A percentile compares a stretch with the other conserved stretches of the same genome.
Conservation (phyloP, 2,113 vertebrate species). For the Rissa tridactyla region DNA sequence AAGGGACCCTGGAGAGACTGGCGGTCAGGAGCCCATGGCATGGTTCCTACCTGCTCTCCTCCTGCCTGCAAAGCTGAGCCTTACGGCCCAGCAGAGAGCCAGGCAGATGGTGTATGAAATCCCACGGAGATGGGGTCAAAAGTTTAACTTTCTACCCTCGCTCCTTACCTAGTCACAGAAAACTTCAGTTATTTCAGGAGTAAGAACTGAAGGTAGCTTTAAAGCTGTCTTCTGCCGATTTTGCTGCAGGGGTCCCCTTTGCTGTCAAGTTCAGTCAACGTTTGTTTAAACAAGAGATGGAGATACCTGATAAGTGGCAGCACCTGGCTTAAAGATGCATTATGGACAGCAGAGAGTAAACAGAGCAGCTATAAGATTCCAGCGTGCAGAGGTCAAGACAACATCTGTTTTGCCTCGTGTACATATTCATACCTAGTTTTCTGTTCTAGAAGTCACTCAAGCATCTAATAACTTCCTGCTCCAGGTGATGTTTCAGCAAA, state of each 20-base stretch:
- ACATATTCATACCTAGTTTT: slow-evolving; percentile 36
- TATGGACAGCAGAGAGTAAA: slow-evolving; percentile 44
- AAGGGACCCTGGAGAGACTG: neutral
- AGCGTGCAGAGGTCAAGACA: slow-evolving; percentile 28
- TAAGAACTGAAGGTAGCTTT: slow-evolving; percentile 37
- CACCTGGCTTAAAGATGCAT: slow-evolving; percentile 50
- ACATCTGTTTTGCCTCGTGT: slow-evolving; percentile 54
- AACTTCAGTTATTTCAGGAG: slow-evolving; percentile 51
- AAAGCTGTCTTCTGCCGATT: slow-evolving; percentile 20
- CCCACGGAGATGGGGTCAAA: slow-evolving; percentile 47
- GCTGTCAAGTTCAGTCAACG: slow-evolving; percentile 41
- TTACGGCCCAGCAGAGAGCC: neutral
- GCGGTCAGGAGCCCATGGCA: neutral
- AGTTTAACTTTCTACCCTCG: slow-evolving; percentile 59
- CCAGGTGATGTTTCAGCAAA: slow-evolving; percentile 52
- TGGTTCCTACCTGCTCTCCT: neutral
- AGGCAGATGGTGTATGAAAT: neutral
- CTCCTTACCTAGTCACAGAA: slow-evolving; percentile 32
- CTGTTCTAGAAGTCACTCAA: slow-evolving; percentile 27
- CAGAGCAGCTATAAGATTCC: slow-evolving; percentile 4
- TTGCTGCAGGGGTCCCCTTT: slow-evolving; percentile 59
- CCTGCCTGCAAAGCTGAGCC: neutral
- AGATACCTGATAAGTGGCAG: slow-evolving; percentile 59
- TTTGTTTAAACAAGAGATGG: slow-evolving; percentile 53
- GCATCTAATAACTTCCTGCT: slow-evolving; percentile 55